A percentile compares a stretch with the other conserved stretches of the same genome.
phyloP scores from a whole-genome alignment of 2,888 invertebrate species.

The Dendrolimus pini region DNA sequence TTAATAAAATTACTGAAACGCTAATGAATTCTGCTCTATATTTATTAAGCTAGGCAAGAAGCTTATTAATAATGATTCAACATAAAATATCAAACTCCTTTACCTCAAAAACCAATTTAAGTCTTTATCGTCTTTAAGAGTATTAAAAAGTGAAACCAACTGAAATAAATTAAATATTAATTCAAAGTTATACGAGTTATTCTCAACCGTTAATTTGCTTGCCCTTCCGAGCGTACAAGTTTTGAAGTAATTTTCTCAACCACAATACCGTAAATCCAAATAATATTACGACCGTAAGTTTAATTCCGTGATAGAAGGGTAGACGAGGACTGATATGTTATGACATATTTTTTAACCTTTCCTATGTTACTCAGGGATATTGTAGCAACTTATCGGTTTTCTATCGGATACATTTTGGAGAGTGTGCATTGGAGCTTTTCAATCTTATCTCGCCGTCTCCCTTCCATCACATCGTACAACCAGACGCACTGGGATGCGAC shows the following conservation, averaged over 20 bases:
- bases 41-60: no score
- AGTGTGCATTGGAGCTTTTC: no score
- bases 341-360: constrained; percentile 2
- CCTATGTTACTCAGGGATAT: no score
- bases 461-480: no score
- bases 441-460: no score
- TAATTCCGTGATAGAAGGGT: neutral
- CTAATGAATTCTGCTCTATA: no score
- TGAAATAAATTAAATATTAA: neutral
- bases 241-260: neutral
- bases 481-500: no score
- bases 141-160: neutral
- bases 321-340: no score
- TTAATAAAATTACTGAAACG: no score
- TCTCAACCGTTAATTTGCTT: neutral
- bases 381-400: no score
- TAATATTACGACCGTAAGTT: neutral
- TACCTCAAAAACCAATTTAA: neutral
- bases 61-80: no score
- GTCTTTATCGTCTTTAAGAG: neutral
- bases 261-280: neutral
- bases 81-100: neutral
- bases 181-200: neutral
- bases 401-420: no score
- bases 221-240: neutral